These are phyloP conservation scores for Leptinotarsa texana DNA, from an alignment of 1,140 invertebrate genomes.

Conservation along the genomic window DNA sequence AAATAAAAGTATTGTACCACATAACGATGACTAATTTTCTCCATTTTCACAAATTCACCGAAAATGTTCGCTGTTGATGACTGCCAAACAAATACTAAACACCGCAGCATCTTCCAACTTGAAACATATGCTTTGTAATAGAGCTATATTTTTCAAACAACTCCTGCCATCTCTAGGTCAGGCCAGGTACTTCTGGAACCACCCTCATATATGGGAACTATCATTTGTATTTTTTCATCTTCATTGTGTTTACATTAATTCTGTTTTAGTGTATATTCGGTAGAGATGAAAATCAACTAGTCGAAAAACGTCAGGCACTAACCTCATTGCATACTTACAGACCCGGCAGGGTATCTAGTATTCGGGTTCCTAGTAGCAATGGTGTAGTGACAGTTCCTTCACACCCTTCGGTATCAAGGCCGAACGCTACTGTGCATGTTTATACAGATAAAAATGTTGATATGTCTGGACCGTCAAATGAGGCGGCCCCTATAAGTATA, in stretches of 20 bases:
- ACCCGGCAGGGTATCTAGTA: slow-evolving; percentile 53
- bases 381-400: slow-evolving; percentile 14
- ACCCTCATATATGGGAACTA: too few relatives aligned
- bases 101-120: too few relatives aligned
- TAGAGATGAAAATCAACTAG: slow-evolving; percentile 61
- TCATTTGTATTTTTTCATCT: background rate
- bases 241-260: slow-evolving; percentile 2
- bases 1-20: too few relatives aligned
- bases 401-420: background rate
- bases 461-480: background rate
- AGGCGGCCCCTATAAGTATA: slow-evolving; percentile 55
- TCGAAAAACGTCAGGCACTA: slow-evolving; percentile 72
- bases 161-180: too few relatives aligned
- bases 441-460: slow-evolving; percentile 6
- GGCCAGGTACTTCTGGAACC: too few relatives aligned
- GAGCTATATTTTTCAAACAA: too few relatives aligned
- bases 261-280: slow-evolving; percentile 63
- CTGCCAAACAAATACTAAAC: too few relatives aligned
- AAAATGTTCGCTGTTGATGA: too few relatives aligned
- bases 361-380: slow-evolving; percentile 41
- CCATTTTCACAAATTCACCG: too few relatives aligned
- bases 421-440: slow-evolving; percentile 7
- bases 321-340: slow-evolving; percentile 70
- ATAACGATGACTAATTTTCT: too few relatives aligned
- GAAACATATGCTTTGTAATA: too few relatives aligned